Percentiles rank a stretch among this genome's conserved stretches.
Evolutionary conservation across 2,113 vertebrate genomes (phyloP).

Genomic region (Strix uralensis): DNA sequence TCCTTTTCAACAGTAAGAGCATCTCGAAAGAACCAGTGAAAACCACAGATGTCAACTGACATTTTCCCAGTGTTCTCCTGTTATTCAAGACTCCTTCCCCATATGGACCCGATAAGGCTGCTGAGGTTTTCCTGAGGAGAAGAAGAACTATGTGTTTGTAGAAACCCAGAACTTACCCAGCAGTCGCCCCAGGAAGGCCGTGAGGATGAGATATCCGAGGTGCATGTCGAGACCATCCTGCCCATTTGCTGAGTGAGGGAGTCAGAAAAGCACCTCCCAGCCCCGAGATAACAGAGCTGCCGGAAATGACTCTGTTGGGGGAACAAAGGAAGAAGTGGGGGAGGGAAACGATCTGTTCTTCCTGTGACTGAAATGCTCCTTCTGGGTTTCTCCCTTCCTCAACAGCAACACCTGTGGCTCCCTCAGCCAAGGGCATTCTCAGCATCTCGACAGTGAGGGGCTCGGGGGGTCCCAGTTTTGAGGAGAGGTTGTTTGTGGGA

Average conservation of each 20-base stretch:
- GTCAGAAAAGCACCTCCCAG: not conserved
- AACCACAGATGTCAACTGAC: rapidly evolving
- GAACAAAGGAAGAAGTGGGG: too few relatives aligned
- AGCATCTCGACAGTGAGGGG: too few relatives aligned
- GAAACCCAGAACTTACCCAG: not conserved
- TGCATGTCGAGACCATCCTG: not conserved
- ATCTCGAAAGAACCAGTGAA: rapidly evolving
- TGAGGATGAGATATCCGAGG: rapidly evolving
- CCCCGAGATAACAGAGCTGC: too few relatives aligned
- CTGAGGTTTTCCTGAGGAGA: not conserved
- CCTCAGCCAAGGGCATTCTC: not conserved
- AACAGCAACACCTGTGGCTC: not conserved
- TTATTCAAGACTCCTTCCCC: rapidly evolving
- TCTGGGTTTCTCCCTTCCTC: too few relatives aligned
- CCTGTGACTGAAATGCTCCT: too few relatives aligned
- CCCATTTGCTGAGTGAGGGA: not conserved
- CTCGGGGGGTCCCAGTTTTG: too few relatives aligned
- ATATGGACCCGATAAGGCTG: rapidly evolving
- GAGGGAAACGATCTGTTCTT: too few relatives aligned
- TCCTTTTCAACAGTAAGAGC: rapidly evolving
- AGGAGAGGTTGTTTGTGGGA: not conserved
- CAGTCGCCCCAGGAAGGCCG: not conserved
- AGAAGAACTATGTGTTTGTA: rapidly evolving
- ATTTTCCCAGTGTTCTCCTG: not conserved
- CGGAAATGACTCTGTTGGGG: too few relatives aligned